These are phyloP conservation scores for Zosterops lateralis DNA, from an alignment of 2,113 vertebrate genomes.

Conservation along the genomic window DNA sequence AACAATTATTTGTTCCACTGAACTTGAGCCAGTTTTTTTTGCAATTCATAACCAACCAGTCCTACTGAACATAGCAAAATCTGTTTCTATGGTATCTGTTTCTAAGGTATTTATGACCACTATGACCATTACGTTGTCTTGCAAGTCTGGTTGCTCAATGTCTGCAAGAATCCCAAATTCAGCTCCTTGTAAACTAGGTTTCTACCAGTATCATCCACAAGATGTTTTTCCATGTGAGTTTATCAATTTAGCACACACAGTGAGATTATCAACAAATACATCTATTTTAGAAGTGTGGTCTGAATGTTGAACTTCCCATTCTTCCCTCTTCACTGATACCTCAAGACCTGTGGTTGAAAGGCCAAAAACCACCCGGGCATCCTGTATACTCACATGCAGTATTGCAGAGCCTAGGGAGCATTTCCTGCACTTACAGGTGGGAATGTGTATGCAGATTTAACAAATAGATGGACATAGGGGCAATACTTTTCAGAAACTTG, in stretches of 20 bases:
- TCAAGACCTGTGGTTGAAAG: background rate
- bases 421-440: background rate
- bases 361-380: background rate
- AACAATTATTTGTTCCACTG: background rate
- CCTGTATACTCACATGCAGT: background rate
- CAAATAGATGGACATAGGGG: background rate
- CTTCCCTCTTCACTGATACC: background rate
- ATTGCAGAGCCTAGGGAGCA: background rate
- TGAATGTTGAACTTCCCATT: background rate
- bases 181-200: background rate
- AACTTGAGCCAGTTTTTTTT: background rate
- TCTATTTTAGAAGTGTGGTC: background rate
- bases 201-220: background rate
- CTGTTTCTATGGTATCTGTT: background rate
- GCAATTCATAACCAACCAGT: no score
- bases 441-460: background rate
- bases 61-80: background rate
- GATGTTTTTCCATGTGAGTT: background rate
- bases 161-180: background rate
- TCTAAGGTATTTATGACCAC: background rate
- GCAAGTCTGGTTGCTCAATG: background rate
- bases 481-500: background rate
- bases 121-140: accelerated
- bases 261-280: background rate
- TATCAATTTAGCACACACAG: background rate